These are phyloP conservation scores for Callopanchax toddi DNA, from an alignment of 2,113 vertebrate species.

Conservation along the genomic window DNA sequence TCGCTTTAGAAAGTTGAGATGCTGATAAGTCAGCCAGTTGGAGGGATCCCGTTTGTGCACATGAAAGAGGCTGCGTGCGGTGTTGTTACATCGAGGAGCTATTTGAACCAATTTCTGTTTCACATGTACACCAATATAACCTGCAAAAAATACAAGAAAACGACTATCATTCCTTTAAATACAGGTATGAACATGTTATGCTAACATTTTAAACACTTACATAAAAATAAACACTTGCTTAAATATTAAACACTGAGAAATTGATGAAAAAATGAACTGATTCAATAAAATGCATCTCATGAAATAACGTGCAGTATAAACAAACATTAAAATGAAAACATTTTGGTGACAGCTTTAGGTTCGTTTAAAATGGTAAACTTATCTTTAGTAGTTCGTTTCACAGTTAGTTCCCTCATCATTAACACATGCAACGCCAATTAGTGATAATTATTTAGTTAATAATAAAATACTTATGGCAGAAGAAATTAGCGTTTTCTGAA, in stretches of 20 bases:
- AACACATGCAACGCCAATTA: too few species aligned
- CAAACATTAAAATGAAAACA: not conserved
- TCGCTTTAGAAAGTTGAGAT: constrained; percentile 85
- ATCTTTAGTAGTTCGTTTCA: too few species aligned
- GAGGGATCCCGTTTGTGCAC: constrained; percentile 68
- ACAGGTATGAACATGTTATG: too few species aligned
- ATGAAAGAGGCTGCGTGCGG: constrained; percentile 66
- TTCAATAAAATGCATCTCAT: not conserved
- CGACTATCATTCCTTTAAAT: too few species aligned
- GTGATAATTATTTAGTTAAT: too few species aligned
- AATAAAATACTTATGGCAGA: too few species aligned
- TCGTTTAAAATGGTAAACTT: too few species aligned
- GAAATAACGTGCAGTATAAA: too few species aligned
- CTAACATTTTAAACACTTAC: not conserved
- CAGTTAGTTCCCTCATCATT: too few species aligned
- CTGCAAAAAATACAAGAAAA: constrained; percentile 65
- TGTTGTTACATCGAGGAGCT: constrained; percentile 47
- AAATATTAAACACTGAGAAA: too few species aligned
- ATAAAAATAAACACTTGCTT: not conserved
- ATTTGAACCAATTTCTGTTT: constrained; percentile 74
- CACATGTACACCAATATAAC: constrained; percentile 74
- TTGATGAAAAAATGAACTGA: not conserved
- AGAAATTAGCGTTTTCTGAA: too few species aligned
- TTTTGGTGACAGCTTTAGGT: too few species aligned
- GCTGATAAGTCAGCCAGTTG: constrained; percentile 85